Evolutionary conservation across 1,140 invertebrate genomes (phyloP), one percentile per base, ranked within the genome.

Genomic region (Homalodisca vitripennis): DNA sequence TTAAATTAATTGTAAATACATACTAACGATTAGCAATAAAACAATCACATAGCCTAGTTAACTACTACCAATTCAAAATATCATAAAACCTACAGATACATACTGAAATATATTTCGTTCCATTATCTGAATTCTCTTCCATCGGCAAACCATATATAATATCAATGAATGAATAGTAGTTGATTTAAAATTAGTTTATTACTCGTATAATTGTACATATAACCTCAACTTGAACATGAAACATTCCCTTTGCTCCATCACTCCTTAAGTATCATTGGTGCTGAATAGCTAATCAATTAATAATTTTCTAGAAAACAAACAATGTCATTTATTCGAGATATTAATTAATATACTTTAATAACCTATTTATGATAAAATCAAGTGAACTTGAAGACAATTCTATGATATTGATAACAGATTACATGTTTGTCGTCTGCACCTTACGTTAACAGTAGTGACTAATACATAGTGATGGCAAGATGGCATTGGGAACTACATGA

Each of bases 51-150:
- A n/a, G n/a, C n/a, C n/a, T n/a, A n/a, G n/a, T n/a, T n/a, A n/a
- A n/a, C n/a, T n/a, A n/a, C 34, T 41, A 41, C 34, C 6, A 41
- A 10, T 10, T 10, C 6, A 41, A 41, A 17, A 17, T 10, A 41
- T 41, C 34, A 10, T 41, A 41, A 41, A 41, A 41, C 6, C 6
- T 41, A 41, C 6, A 17, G 48, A 51, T 51, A 51, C 48, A 14
- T 51, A 51, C 48, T 51, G 48, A 51, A 51, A 51, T 51, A 51
- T 51, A 51, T 10, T 51, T 51, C 6, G 48, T 6, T 51, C 48
- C 48, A 51, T 51, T 51, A 20, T 3, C 48, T 12, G 48, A 51
- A 3, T 51, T 51, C 22, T 51, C 48, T 51, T 51, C 48, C 48
- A 51, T 51, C 3, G 22, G 48, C 17, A 51, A 3, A 51, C 17